phyloP scores from a whole-genome alignment of 2,888 invertebrate species.

The Coenonympha arcania region DNA sequence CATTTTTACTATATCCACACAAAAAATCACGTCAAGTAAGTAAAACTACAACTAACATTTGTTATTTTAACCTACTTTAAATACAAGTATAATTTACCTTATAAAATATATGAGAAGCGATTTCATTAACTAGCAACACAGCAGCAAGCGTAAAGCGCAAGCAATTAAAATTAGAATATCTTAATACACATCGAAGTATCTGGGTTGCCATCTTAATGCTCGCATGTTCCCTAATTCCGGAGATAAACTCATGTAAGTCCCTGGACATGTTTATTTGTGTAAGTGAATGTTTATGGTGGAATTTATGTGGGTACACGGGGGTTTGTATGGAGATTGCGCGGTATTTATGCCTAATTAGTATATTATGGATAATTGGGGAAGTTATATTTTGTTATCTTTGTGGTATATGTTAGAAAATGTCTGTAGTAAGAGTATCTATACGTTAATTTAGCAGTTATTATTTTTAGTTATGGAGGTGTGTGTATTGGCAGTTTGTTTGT shows the following conservation, averaged over 20 bases:
- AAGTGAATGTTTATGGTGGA: slow-evolving; percentile 59
- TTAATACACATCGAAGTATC: slow-evolving; percentile 79
- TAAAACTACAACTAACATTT: not conserved
- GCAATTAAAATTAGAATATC: slow-evolving; percentile 80
- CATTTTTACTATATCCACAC: too few species aligned
- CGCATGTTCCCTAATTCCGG: slow-evolving; percentile 68
- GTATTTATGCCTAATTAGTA: slow-evolving; percentile 5
- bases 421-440: not conserved
- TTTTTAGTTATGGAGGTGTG: too few species aligned
- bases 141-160: slow-evolving; percentile 14
- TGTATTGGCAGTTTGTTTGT: too few species aligned
- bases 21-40: too few species aligned
- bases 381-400: slow-evolving; percentile 1
- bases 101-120: slow-evolving; percentile 15
- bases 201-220: slow-evolving; percentile 73
- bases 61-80: too few species aligned
- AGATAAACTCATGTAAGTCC: slow-evolving; percentile 52
- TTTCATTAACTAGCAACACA: slow-evolving; percentile 16
- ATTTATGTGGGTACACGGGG: slow-evolving; percentile 29
- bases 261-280: slow-evolving; percentile 67
- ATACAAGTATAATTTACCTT: not conserved
- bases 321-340: slow-evolving; percentile 19
- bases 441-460: too few species aligned
- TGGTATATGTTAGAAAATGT: not conserved
- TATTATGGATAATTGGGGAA: not conserved